Conservation (phyloP, 2,113 vertebrate species). For the Rhinopithecus roxellana region DNA sequence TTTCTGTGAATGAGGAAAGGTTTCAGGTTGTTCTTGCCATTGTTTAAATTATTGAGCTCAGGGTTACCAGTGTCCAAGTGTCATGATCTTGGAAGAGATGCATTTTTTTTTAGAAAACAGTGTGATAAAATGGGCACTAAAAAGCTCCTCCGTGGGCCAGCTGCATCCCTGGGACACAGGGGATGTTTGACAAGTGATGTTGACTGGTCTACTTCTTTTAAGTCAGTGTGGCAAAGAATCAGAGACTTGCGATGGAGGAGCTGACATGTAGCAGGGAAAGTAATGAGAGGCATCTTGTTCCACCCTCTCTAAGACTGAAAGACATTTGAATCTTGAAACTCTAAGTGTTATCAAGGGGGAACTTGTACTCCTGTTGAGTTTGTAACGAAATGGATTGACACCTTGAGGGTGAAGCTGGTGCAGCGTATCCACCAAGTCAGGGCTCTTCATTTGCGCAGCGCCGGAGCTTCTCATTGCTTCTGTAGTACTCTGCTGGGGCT, state of each 20-base stretch:
- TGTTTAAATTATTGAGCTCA: not conserved
- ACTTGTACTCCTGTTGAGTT: not conserved
- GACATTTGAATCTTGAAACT: not conserved
- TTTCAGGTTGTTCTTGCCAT: not conserved
- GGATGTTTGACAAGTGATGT: not conserved
- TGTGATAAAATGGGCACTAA: not conserved
- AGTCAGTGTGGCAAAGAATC: not conserved
- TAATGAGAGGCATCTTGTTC: not conserved
- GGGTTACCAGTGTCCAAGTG: not conserved
- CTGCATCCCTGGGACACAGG: not conserved
- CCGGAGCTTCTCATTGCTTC: not conserved
- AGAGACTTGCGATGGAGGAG: not conserved
- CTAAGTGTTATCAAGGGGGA: not conserved
- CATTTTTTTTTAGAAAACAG: not conserved
- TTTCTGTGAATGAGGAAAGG: not conserved
- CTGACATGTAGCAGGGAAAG: not conserved
- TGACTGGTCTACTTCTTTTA: not conserved
- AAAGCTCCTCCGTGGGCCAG: not conserved
- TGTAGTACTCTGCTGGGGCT: not conserved
- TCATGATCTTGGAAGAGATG: not conserved
- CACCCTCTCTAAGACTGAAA: not conserved
- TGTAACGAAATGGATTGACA: not conserved
- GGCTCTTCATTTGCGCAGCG: rapidly evolving
- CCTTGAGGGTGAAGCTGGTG: not conserved
- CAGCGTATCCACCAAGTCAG: not conserved